Conservation (phyloP, 2,888 invertebrate species). For the Agrotis ipsilon region DNA sequence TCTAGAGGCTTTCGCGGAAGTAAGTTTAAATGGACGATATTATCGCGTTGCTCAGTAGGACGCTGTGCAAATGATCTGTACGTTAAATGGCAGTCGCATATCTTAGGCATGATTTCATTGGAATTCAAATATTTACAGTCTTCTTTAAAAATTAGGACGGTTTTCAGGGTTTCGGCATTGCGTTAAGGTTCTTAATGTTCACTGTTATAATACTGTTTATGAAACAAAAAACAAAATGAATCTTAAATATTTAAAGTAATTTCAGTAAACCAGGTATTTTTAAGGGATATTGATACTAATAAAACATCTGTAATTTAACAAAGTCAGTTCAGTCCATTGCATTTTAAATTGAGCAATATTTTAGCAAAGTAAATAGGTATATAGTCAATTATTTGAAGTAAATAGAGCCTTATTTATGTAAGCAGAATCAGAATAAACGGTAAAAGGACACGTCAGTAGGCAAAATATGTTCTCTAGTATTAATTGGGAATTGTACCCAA, state of each 20-base stretch:
- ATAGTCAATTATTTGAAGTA: conserved; percentile 21
- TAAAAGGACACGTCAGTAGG: conserved; percentile 16
- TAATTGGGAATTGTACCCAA: conserved; percentile 13
- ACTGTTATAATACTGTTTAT: background rate
- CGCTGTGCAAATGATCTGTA: conserved; percentile 28
- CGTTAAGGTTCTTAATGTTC: too few relatives aligned
- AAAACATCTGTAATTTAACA: background rate
- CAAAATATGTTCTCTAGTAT: background rate
- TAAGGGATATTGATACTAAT: too few relatives aligned
- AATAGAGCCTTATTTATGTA: conserved; percentile 19
- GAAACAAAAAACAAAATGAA: background rate
- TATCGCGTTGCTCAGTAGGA: conserved; percentile 47
- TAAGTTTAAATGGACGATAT: conserved; percentile 59
- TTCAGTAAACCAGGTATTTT: too few relatives aligned
- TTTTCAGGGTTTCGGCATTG: too few relatives aligned
- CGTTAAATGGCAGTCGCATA: conserved; percentile 13
- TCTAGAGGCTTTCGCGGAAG: conserved; percentile 71
- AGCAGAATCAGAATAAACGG: conserved; percentile 15
- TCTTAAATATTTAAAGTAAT: background rate
- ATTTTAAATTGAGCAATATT: conserved; percentile 18
- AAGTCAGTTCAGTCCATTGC: background rate
- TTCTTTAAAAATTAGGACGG: background rate
- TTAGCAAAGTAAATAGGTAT: conserved; percentile 9
- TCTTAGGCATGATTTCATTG: conserved; percentile 10
- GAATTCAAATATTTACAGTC: background rate